Base-by-base conservation (phyloP, 2,797 vertebrate species). In the Falco concolor region DNA sequence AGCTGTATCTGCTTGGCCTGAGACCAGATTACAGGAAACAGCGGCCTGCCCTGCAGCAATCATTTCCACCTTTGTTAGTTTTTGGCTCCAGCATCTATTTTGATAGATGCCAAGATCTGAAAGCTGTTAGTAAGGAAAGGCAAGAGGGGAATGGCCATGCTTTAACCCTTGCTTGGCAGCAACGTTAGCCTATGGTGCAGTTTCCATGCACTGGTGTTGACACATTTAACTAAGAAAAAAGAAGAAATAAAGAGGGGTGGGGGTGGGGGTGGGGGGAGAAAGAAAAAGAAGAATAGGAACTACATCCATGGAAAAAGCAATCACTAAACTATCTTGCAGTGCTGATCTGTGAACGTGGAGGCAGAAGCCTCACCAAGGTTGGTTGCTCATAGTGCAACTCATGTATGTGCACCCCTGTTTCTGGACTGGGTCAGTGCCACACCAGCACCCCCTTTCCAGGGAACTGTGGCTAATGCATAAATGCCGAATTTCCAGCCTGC, bases 1-100 rank as follows among this genome's bases (percentile, higher is more conserved):
- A 92, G 60, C 59, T 1, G 1, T 42, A 25, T 92, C 82, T 91
- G 45, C 87, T 53, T 27, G 44, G 87, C 65, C 44, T 32, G 34
- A 80, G 84, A 84, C 73, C 78, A 38, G 84, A 59, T 75, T 78
- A 81, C 82, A 87, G 84, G 91, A 87, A 96, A 75, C 38, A 20
- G 70, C 5, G 1, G 89, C 79, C 78, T 92, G 93, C 68, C 91
- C 75, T 12, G 6, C n/a, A 69, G 73, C 20, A 4, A 90, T 85
- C 83, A 83, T 88, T 96, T 93, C 91, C 89, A 96, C 91, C 89
- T 95, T 84, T 65, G 87, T 59, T 85, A 54, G 82, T n/a, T 88
- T 85, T 92, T 94, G 94, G 94, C 92, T 89, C 57, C 57, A 68
- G 79, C n/a, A 68, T 61, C 92, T 90, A n/a, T 87, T 92, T 80